A percentile compares a stretch with the other conserved stretches of the same genome.
Evolutionary conservation across 1,140 invertebrate species (phyloP).

Genomic region (Anastatus disparis): DNA sequence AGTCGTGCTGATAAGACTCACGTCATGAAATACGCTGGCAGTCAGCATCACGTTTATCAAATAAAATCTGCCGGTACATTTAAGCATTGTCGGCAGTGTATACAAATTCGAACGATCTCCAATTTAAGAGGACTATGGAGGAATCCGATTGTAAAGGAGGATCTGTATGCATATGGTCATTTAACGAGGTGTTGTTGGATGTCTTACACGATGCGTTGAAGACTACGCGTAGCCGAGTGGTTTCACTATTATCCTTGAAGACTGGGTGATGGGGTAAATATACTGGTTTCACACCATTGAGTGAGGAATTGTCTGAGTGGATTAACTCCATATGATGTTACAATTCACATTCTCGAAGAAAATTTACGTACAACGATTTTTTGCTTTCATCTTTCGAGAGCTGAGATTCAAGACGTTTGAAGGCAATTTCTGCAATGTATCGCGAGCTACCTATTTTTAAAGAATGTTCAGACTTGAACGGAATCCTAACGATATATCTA

Average conservation of each 20-base stretch:
- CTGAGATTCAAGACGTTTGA: too few species aligned
- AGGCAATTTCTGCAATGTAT: too few species aligned
- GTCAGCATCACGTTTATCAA: too few species aligned
- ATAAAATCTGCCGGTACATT: slow-evolving; percentile 48
- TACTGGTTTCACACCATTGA: background rate
- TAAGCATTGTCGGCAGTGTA: slow-evolving; percentile 43
- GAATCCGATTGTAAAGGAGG: too few species aligned
- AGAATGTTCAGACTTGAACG: background rate
- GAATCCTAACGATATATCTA: background rate
- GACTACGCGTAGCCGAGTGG: slow-evolving; percentile 7
- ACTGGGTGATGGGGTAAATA: slow-evolving; percentile 28
- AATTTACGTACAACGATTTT: background rate
- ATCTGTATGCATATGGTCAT: too few species aligned
- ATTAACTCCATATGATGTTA: background rate
- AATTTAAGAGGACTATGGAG: slow-evolving; percentile 38
- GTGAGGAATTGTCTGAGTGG: background rate
- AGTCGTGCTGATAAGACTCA: too few species aligned
- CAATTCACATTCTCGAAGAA: background rate
- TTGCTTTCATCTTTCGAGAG: background rate
- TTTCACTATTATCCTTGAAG: slow-evolving; percentile 20
- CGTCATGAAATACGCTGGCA: too few species aligned
- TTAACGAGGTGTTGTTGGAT: background rate
- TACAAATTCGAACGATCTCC: slow-evolving; percentile 40
- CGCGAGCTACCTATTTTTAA: background rate
- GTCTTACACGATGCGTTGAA: slow-evolving; percentile 34